A percentile compares a stretch with the other conserved stretches of the same genome.
These are phyloP conservation scores for Lissocephala sabroskyi DNA, from an alignment of 2,888 invertebrate genomes.

Conservation along the genomic window DNA sequence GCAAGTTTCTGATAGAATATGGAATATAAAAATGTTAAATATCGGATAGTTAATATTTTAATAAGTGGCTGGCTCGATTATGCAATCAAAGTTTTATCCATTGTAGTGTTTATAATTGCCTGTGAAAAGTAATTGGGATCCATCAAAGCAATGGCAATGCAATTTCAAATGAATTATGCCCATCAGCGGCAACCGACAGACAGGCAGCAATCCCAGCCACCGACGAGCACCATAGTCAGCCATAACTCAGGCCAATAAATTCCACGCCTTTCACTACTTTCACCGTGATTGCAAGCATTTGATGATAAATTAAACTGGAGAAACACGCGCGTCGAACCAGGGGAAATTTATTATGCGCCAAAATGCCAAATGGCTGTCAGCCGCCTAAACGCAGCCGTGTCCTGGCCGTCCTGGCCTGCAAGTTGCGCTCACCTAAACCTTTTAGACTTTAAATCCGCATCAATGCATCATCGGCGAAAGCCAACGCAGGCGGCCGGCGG, in stretches of 20 bases:
- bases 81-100: too few relatives aligned
- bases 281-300: conserved; percentile 46
- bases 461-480: conserved; percentile 55
- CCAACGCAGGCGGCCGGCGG: conserved; percentile 10
- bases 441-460: conserved; percentile 62
- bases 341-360: conserved; percentile 56
- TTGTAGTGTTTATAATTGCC: too few relatives aligned
- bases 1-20: too few relatives aligned
- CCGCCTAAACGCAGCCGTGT: conserved; percentile 17
- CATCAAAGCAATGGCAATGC: too few relatives aligned
- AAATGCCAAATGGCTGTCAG: conserved; percentile 61
- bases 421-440: conserved; percentile 55
- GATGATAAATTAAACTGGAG: conserved; percentile 60
- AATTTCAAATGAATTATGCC: conserved; percentile 4
- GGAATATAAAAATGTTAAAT: too few relatives aligned
- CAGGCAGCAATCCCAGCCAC: conserved; percentile 23
- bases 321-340: conserved; percentile 48
- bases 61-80: too few relatives aligned
- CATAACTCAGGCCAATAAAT: conserved; percentile 53
- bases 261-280: conserved; percentile 38
- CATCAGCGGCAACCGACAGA: conserved; percentile 8
- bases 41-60: too few relatives aligned
- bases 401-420: neutral
- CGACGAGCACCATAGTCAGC: too few relatives aligned
- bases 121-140: too few relatives aligned